These are phyloP conservation scores for Portunus trituberculatus DNA, from an alignment of 1,140 invertebrate species.

Conservation along the genomic window DNA sequence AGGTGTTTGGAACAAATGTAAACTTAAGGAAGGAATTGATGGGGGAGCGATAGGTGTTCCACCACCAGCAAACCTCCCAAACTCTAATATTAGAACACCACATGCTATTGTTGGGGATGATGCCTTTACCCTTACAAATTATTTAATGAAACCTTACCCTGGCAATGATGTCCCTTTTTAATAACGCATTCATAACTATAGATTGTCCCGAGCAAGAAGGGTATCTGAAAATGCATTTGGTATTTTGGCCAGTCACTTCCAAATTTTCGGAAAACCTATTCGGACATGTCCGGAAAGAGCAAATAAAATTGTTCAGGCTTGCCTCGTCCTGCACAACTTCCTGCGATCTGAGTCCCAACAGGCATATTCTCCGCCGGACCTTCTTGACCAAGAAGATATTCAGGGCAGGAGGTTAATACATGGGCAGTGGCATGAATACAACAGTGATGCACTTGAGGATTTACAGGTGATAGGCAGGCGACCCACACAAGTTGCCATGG, in stretches of 20 bases:
- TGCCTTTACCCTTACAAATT: neutral
- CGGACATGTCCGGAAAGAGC: neutral
- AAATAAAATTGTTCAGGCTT: neutral
- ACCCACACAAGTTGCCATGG: neutral
- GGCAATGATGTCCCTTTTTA: neutral
- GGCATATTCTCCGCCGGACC: neutral
- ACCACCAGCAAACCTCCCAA: neutral
- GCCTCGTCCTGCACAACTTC: neutral
- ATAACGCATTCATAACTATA: neutral
- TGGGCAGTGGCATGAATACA: neutral
- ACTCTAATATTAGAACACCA: neutral
- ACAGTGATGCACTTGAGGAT: neutral
- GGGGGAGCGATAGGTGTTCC: too few relatives aligned
- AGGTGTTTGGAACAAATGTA: too few relatives aligned
- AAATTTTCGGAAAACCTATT: neutral
- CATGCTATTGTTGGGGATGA: neutral
- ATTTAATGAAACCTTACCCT: neutral
- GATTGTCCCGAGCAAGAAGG: neutral
- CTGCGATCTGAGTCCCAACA: neutral
- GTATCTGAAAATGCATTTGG: neutral
- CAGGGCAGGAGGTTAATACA: neutral
- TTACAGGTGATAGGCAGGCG: neutral
- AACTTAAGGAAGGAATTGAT: too few relatives aligned
- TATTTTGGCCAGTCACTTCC: neutral
- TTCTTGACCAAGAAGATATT: neutral